Evolutionary conservation across 2,113 vertebrate species (phyloP).

Genomic region (Pomatorhinus ruficollis): DNA sequence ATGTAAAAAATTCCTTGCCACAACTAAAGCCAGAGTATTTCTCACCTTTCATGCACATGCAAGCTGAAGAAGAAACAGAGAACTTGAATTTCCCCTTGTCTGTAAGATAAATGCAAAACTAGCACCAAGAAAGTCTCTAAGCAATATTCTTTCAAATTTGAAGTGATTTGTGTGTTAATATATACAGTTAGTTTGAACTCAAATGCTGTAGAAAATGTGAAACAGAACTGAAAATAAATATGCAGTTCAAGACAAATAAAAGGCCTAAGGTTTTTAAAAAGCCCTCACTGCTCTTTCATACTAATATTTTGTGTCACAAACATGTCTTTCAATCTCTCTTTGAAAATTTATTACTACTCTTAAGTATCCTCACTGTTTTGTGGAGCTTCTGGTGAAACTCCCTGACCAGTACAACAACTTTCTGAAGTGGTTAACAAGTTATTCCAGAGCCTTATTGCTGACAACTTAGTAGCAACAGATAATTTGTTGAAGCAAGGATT

Average conservation of each 20-base stretch:
- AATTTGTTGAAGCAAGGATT: neutral
- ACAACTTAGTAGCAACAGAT: neutral
- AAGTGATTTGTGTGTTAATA: neutral
- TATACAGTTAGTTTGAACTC: neutral
- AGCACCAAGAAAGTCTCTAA: accelerated
- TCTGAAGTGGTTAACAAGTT: neutral
- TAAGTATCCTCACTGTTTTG: neutral
- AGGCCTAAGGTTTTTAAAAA: neutral
- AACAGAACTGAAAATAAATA: neutral
- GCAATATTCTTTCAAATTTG: neutral
- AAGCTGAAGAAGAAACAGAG: neutral
- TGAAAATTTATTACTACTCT: neutral
- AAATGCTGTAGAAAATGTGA: neutral
- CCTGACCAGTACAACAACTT: neutral
- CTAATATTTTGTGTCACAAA: neutral
- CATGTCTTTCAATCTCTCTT: neutral
- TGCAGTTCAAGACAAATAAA: neutral
- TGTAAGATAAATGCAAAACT: neutral
- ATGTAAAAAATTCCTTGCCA: neutral
- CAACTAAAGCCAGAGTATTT: neutral
- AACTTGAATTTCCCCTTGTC: neutral
- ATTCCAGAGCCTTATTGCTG: neutral
- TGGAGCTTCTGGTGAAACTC: neutral
- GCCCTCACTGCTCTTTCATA: neutral
- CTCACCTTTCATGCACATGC: neutral